Evolutionary conservation across 2,888 invertebrate species (phyloP).

Genomic region (Petrophora chlorosata): DNA sequence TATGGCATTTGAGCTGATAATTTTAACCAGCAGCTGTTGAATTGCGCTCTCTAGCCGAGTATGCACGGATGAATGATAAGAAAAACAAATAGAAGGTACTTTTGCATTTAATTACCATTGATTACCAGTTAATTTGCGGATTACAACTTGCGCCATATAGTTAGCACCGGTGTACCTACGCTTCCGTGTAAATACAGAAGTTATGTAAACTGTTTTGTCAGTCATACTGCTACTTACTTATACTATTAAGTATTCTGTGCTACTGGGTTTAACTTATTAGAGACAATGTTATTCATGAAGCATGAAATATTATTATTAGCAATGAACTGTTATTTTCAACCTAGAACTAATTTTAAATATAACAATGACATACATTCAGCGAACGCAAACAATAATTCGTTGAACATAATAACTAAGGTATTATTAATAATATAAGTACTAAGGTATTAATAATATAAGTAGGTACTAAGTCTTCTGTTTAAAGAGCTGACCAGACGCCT

Average conservation of each 20-base stretch:
- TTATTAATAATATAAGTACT: too few relatives aligned
- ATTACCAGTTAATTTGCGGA: conserved; percentile 14
- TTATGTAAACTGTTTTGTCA: neutral
- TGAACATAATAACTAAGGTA: too few relatives aligned
- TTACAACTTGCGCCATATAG: conserved; percentile 3
- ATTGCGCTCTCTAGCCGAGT: conserved; percentile 3
- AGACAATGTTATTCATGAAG: neutral
- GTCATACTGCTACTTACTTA: neutral
- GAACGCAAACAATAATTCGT: too few relatives aligned
- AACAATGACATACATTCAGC: neutral
- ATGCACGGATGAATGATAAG: conserved; percentile 13
- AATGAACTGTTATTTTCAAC: neutral
- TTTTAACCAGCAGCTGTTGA: conserved; percentile 26
- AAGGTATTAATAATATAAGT: too few relatives aligned
- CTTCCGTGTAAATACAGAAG: neutral
- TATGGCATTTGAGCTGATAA: conserved; percentile 37
- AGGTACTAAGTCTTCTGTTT: too few relatives aligned
- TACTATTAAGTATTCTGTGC: neutral
- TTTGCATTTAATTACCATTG: conserved; percentile 24
- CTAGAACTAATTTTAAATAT: neutral
- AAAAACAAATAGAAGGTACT: conserved; percentile 11
- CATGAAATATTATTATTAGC: neutral
- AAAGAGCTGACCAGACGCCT: too few relatives aligned
- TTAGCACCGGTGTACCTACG: neutral
- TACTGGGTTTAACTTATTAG: neutral